Percentiles rank a stretch among this genome's conserved stretches.
phyloP scores from a whole-genome alignment of 1,140 invertebrate species.

The Akabosia matsudoensis region DNA sequence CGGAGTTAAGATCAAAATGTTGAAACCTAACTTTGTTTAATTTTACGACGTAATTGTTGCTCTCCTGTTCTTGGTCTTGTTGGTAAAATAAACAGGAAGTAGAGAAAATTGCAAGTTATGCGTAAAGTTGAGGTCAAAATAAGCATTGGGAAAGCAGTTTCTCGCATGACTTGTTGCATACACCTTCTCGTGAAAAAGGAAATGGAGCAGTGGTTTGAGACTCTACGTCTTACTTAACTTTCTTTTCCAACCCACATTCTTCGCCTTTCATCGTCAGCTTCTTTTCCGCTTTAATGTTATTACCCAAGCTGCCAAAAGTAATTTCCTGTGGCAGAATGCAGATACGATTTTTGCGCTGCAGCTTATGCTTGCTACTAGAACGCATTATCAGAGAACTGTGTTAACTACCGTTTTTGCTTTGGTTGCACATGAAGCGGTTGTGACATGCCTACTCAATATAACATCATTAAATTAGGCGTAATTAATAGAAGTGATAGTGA shows the following conservation, averaged over 20 bases:
- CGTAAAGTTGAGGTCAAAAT: neutral
- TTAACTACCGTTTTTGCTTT: no score
- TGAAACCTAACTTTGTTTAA: no score
- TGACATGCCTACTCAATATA: no score
- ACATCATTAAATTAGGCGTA: neutral
- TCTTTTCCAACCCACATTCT: neutral
- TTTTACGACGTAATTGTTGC: no score
- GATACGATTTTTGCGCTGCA: neutral
- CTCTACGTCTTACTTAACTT: neutral
- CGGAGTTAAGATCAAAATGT: no score
- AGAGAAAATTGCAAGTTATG: no score
- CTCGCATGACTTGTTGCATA: slow-evolving; percentile 10
- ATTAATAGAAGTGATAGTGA: no score
- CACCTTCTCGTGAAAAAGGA: neutral
- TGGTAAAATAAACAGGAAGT: no score
- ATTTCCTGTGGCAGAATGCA: neutral
- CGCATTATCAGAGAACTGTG: no score
- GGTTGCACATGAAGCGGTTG: no score
- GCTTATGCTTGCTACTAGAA: no score
- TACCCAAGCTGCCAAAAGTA: neutral
- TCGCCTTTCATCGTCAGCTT: neutral
- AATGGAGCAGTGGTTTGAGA: neutral
- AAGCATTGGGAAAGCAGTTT: neutral
- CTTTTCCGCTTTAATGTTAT: neutral
- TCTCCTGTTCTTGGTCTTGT: no score